phyloP scores from a whole-genome alignment of 2,113 vertebrate genomes.

The Ascaphus truei region DNA sequence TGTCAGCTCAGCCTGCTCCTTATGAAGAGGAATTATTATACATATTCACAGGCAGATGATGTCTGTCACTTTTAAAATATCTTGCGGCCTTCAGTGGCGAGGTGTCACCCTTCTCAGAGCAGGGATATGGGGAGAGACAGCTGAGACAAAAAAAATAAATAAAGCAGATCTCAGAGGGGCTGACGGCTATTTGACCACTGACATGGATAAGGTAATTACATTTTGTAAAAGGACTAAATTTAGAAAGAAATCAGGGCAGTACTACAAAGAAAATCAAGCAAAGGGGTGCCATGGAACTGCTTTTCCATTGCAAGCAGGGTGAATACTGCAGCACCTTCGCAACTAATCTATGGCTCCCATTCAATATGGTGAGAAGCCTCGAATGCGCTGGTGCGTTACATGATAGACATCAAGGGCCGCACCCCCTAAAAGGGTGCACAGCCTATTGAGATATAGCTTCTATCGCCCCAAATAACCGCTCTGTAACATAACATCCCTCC shows the following conservation, averaged over 20 bases:
- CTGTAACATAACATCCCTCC: no score
- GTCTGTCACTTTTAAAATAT: constrained; percentile 54
- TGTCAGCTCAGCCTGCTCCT: constrained; percentile 50
- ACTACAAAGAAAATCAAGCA: no score
- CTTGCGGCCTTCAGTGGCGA: constrained; percentile 42
- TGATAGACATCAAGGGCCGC: no score
- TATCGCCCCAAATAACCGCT: no score
- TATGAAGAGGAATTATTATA: constrained; percentile 51
- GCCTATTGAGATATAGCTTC: no score
- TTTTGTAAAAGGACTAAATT: not conserved
- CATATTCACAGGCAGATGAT: constrained; percentile 54
- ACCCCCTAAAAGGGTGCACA: no score
- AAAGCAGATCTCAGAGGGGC: constrained; percentile 26
- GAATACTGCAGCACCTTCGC: no score
- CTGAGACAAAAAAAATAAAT: constrained; percentile 42
- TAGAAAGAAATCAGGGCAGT: not conserved
- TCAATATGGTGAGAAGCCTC: no score
- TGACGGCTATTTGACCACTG: not conserved
- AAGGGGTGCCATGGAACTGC: no score
- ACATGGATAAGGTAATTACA: not conserved
- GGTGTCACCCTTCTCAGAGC: constrained; percentile 44
- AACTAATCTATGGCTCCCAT: no score
- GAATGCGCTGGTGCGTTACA: no score
- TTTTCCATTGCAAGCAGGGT: no score
- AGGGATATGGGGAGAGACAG: constrained; percentile 45